Conservation (phyloP, 1,140 invertebrate genomes). For the Drosophila insularis region DNA sequence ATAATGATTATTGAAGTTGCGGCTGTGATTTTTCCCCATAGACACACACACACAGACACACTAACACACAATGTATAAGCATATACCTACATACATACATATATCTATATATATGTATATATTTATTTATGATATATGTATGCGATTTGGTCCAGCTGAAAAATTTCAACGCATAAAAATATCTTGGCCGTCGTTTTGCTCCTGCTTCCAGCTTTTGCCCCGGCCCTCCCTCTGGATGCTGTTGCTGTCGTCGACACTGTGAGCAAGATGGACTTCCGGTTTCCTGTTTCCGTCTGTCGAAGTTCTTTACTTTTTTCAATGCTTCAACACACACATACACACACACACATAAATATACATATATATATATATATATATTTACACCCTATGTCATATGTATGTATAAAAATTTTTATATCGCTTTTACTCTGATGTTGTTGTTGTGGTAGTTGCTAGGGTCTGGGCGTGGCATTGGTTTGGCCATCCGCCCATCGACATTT, state of each 20-base stretch:
- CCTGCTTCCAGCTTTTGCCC: neutral
- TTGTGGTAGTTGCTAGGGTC: constrained; percentile 20
- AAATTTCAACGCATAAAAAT: constrained; percentile 81
- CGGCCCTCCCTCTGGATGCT: neutral
- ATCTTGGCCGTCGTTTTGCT: constrained; percentile 62
- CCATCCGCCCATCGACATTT: constrained; percentile 64
- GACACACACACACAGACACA: constrained; percentile 25
- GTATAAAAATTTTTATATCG: constrained; percentile 73
- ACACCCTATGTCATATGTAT: constrained; percentile 54
- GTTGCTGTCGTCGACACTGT: constrained; percentile 75
- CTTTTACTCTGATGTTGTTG: constrained; percentile 48
- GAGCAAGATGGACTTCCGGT: constrained; percentile 82
- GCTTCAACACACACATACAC: constrained; percentile 57
- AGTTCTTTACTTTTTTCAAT: constrained; percentile 81
- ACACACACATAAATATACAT: constrained; percentile 8
- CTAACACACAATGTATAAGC: neutral
- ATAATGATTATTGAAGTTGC: constrained; percentile 80
- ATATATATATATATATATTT: constrained; percentile 17
- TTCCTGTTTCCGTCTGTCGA: constrained; percentile 82
- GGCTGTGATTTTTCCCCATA: constrained; percentile 51
- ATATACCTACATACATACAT: constrained; percentile 25
- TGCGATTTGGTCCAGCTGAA: constrained; percentile 79
- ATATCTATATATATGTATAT: constrained; percentile 45
- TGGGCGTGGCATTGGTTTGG: constrained; percentile 62
- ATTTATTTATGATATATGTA: constrained; percentile 53